phyloP scores from a whole-genome alignment of 2,113 vertebrate genomes.

The Xenus cinereus region DNA sequence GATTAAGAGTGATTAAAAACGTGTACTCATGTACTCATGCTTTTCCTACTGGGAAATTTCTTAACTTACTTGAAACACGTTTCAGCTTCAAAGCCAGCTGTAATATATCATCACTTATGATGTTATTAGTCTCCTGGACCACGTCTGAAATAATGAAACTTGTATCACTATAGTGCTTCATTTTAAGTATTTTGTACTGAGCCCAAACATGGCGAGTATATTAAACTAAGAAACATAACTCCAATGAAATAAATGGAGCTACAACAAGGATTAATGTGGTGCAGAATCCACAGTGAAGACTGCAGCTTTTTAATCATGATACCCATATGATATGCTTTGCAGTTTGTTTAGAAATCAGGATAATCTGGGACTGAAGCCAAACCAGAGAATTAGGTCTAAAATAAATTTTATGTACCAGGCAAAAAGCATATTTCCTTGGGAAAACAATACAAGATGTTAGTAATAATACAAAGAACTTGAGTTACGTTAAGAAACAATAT shows the following conservation, averaged over 20 bases:
- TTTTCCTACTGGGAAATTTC: not conserved
- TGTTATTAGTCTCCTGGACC: not conserved
- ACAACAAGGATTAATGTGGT: not conserved
- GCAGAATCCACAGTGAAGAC: not conserved
- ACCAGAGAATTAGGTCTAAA: conserved; percentile 26
- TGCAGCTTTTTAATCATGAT: conserved; percentile 24
- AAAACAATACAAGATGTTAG: not conserved
- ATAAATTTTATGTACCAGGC: not conserved
- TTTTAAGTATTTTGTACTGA: not conserved
- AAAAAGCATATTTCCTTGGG: conserved; percentile 16
- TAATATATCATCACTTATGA: not conserved
- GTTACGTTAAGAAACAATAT: not conserved
- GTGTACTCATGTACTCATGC: not conserved
- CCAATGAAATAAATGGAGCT: not conserved
- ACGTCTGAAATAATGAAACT: not conserved
- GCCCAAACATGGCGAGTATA: not conserved
- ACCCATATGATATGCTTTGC: conserved; percentile 20
- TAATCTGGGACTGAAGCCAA: conserved; percentile 54
- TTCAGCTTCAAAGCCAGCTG: not conserved
- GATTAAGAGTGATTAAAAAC: not conserved
- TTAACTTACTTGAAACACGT: not conserved
- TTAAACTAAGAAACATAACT: not conserved
- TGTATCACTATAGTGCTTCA: not conserved
- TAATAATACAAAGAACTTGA: not conserved
- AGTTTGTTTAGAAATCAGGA: conserved; percentile 20